Evolutionary conservation across 2,797 vertebrate species (phyloP).

Genomic region (Peromyscus aztecus): DNA sequence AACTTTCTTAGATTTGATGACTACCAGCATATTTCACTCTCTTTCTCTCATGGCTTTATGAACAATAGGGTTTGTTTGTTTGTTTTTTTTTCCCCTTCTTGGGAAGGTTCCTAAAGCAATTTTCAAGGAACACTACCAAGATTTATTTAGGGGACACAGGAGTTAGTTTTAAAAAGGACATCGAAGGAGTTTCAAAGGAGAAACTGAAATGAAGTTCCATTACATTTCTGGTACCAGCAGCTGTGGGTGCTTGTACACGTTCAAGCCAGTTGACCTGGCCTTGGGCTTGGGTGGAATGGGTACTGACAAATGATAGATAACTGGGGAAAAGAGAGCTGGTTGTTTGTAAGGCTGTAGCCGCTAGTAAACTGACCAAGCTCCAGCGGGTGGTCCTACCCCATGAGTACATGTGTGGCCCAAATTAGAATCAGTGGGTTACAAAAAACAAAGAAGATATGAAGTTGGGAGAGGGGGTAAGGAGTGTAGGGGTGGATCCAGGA

Average conservation of each 20-base stretch:
- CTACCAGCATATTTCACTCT: not conserved
- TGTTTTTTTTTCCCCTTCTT: not conserved
- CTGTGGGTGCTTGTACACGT: not conserved
- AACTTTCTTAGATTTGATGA: slow-evolving; percentile 37
- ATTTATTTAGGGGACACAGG: slow-evolving; percentile 51
- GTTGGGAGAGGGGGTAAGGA: not conserved
- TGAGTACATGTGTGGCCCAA: not conserved
- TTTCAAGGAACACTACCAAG: slow-evolving; percentile 30
- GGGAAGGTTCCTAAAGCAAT: slow-evolving; percentile 26
- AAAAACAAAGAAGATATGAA: not conserved
- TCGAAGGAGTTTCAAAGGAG: slow-evolving; percentile 48
- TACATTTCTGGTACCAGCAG: slow-evolving; percentile 24
- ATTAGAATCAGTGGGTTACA: not conserved
- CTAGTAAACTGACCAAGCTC: not conserved
- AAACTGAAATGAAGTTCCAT: slow-evolving; percentile 45
- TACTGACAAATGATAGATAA: not conserved
- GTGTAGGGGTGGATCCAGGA: not conserved
- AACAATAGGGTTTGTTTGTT: not conserved
- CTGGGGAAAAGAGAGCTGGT: no score
- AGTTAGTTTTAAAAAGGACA: slow-evolving; percentile 58
- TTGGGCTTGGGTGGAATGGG: not conserved
- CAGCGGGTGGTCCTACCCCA: not conserved
- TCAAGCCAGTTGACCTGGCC: not conserved
- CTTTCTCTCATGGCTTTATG: not conserved
- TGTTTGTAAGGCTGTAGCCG: not conserved